Evolutionary conservation across 2,797 vertebrate species (phyloP).

Genomic region (Crossoptilon crossoptilon): DNA sequence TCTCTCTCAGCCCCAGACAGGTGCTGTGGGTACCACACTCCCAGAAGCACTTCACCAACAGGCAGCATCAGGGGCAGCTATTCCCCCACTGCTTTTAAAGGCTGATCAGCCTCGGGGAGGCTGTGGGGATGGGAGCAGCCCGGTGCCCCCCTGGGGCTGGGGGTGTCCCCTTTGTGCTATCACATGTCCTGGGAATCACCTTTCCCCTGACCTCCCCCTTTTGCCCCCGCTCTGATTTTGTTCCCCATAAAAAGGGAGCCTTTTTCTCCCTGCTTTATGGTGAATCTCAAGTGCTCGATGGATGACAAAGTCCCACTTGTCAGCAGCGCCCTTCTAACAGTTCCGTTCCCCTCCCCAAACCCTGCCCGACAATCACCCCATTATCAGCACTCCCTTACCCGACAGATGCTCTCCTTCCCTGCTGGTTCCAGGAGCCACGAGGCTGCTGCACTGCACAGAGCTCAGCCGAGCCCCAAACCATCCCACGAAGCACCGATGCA

Average conservation of each 20-base stretch:
- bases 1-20: too few species aligned
- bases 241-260: not conserved
- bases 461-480: constrained; percentile 17
- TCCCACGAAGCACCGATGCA: not conserved
- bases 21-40: too few species aligned
- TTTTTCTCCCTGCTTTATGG: constrained; percentile 18
- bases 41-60: too few species aligned
- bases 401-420: not conserved
- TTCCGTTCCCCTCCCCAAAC: not conserved
- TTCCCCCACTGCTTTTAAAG: too few species aligned
- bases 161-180: too few species aligned
- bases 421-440: too few species aligned
- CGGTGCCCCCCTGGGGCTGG: not conserved
- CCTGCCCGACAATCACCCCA: constrained; percentile 64
- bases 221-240: not conserved
- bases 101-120: too few species aligned
- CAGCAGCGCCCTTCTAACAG: constrained; percentile 41
- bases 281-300: constrained; percentile 13
- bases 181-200: not conserved
- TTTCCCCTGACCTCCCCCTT: constrained; percentile 36
- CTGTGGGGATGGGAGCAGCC: not conserved
- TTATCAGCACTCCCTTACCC: constrained; percentile 54
- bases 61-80: too few species aligned
- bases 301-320: constrained; percentile 74
- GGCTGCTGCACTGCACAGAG: constrained; percentile 8